phyloP scores from a whole-genome alignment of 2,888 invertebrate species.

The Hypolimnas misippus region DNA sequence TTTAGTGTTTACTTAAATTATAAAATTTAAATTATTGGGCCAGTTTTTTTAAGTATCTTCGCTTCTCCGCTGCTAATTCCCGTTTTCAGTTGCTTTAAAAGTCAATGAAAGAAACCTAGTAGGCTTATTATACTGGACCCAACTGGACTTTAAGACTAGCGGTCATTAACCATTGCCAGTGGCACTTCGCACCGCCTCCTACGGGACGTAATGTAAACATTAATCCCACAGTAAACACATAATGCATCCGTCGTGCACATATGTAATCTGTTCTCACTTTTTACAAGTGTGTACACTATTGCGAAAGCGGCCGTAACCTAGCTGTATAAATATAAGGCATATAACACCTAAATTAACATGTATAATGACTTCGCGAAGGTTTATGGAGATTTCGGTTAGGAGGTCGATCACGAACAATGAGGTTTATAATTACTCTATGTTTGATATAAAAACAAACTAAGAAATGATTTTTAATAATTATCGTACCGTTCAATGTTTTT shows the following conservation, averaged over 20 bases:
- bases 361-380: slow-evolving; percentile 25
- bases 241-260: background rate
- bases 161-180: slow-evolving; percentile 62
- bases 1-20: too few species aligned
- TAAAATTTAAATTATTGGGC: too few species aligned
- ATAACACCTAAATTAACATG: slow-evolving; percentile 11
- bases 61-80: background rate
- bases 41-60: too few species aligned
- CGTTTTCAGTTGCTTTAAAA: too few species aligned
- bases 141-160: slow-evolving; percentile 37
- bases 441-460: background rate
- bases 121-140: slow-evolving; percentile 3
- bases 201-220: slow-evolving; percentile 15
- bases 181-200: slow-evolving; percentile 54
- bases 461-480: background rate
- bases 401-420: slow-evolving; percentile 41
- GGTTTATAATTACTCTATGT: slow-evolving; percentile 43
- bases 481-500: background rate
- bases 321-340: slow-evolving; percentile 2
- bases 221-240: background rate
- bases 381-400: slow-evolving; percentile 43
- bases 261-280: background rate
- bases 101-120: slow-evolving; percentile 3
- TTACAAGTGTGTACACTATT: background rate
- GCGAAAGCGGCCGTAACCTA: slow-evolving; percentile 37